Evolutionary conservation across 2,113 vertebrate species (phyloP), one percentile per base, ranked within the genome.

Genomic region (Oriolus oriolus): DNA sequence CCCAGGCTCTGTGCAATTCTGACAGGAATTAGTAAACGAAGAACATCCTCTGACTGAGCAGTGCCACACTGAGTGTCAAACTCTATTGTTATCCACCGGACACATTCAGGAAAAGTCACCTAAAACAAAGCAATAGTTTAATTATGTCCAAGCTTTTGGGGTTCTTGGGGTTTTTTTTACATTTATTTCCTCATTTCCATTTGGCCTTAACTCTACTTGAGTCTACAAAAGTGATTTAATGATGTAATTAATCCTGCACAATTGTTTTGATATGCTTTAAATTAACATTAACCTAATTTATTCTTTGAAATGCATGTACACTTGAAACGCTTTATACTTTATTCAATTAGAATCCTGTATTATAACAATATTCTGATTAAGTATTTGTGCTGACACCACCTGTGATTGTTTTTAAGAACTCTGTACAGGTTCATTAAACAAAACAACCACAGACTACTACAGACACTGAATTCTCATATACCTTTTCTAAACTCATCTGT

Each of bases 31-130:
- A 99, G 97, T 86, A 99, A 98, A 70, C 99, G 99, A 35, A 99
- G 98, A 35, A 99, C 99, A 90, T 99, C 99, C 91, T 99, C 99
- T 31, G 99, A 98, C 54, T 99, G 99, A 31, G 99, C 99, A 5
- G 99, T 99, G 81, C 99, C 99, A 97, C 99, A 99, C 88, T 99
- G 99, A 50, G 98, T 98, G 93, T 99, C 99, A 96, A 99, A 99
- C 94, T 99, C 99, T 6, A 99, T 98, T 47, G 99, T 99, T 91
- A 99, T 99, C 99, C 99, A 99, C 45, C 99, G 98, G 63, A 99
- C 99, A 84, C 99, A 99, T 91, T 99, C 99, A 87, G 99, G 99
- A 94, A 99, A 99, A n/a, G 99, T 98, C 24, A 99, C 99, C 99
- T 99, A 84, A 61, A 88, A 84, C 41, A 73, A 94, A 95, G 75